These are phyloP conservation scores for Gonatopus flavifemur DNA, from an alignment of 1,140 invertebrate genomes.

Conservation along the genomic window DNA sequence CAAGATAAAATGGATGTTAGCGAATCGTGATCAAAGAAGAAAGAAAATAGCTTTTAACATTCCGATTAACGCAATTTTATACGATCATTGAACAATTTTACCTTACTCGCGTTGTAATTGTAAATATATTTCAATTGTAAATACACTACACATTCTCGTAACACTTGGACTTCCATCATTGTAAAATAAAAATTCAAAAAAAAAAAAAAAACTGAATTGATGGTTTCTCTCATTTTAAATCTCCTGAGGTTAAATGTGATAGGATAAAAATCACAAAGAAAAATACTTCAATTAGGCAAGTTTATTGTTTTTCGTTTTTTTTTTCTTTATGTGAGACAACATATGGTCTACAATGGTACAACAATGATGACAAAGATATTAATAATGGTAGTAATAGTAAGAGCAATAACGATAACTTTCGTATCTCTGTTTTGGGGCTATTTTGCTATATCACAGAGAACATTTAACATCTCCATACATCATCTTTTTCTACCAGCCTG, in stretches of 20 bases:
- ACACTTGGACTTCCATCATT: no score
- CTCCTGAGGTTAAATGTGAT: no score
- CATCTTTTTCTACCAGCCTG: slow-evolving; percentile 13
- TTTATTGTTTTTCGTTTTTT: slow-evolving; percentile 41
- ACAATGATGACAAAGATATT: slow-evolving; percentile 32
- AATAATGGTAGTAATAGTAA: slow-evolving; percentile 29
- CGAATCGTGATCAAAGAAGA: slow-evolving; percentile 40
- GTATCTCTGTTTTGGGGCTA: slow-evolving; percentile 44
- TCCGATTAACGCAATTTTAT: neutral
- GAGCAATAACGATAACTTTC: slow-evolving; percentile 34
- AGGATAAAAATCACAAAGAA: no score
- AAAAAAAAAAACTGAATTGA: no score
- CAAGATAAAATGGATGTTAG: slow-evolving; percentile 66
- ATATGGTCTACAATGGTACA: slow-evolving; percentile 35
- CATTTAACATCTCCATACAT: slow-evolving; percentile 33
- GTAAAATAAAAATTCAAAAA: slow-evolving; percentile 1
- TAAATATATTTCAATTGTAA: neutral
- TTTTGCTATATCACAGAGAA: slow-evolving; percentile 51
- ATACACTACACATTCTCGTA: neutral
- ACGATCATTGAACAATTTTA: neutral
- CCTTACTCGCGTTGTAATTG: neutral
- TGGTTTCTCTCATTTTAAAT: slow-evolving; percentile 24
- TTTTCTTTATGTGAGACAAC: slow-evolving; percentile 33
- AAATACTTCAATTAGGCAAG: slow-evolving; percentile 39
- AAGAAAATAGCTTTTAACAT: neutral